phyloP scores from a whole-genome alignment of 1,140 invertebrate species.

The Zaprionus tsacasi region DNA sequence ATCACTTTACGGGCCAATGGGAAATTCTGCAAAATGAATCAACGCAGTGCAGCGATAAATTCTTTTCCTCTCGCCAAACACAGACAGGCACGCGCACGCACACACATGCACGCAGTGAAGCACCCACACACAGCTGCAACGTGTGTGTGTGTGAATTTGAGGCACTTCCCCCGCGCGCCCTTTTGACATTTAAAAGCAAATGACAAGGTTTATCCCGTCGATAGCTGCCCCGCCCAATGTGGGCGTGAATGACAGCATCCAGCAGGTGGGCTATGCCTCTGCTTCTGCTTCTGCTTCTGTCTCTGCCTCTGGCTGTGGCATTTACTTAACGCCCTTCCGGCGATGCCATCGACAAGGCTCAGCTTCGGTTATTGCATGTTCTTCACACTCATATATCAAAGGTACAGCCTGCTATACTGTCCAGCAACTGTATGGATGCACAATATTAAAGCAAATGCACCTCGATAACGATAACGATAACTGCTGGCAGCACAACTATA shows the following conservation, averaged over 20 bases:
- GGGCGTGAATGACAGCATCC: constrained; percentile 57
- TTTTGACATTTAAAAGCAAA: constrained; percentile 74
- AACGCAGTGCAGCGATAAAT: constrained; percentile 53
- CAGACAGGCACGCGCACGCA: constrained; percentile 16
- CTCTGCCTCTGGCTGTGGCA: constrained; percentile 36
- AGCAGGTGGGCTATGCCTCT: constrained; percentile 47
- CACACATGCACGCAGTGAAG: constrained; percentile 1
- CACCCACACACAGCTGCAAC: constrained; percentile 15
- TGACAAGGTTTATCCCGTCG: constrained; percentile 67
- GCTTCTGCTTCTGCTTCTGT: neutral
- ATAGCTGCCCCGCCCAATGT: constrained; percentile 28
- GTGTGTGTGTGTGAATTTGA: neutral
- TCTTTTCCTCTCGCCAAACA: constrained; percentile 33
- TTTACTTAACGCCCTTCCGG: constrained; percentile 57
- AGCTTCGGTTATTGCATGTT: constrained; percentile 31
- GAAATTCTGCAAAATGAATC: constrained; percentile 20
- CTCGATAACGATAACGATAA: neutral
- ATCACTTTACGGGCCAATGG: constrained; percentile 43
- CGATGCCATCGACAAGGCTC: constrained; percentile 20
- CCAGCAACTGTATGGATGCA: neutral
- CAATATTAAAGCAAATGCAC: neutral
- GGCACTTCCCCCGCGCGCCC: neutral
- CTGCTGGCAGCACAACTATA: neutral
- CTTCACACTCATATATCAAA: constrained; percentile 33
- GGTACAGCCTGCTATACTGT: constrained; percentile 5